Base-by-base conservation (phyloP, 2,797 vertebrate genomes). In the Gallirallus australis region DNA sequence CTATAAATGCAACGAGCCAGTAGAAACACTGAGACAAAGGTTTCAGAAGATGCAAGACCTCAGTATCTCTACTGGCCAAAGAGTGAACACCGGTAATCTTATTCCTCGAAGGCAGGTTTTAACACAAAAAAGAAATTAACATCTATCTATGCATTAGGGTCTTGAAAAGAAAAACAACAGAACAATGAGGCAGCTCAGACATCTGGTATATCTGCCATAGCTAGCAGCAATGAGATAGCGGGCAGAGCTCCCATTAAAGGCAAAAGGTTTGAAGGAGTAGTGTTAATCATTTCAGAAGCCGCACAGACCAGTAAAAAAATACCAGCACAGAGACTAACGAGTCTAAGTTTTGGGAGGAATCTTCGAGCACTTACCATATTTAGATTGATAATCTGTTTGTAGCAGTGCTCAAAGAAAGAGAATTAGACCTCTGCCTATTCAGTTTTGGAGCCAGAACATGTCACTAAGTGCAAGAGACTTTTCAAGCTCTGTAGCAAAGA, bases 391-490 rank as follows among this genome's bases (percentile, higher is more conserved):
- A 93, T 56, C 64, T 71, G 65, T 92, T 96, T 85, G 75, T n/a
- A 81, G 50, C 45, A 70, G 53, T 7, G 25, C 53, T 90, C 57
- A 33, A 80, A 93, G 73, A 80, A 89, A 89, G 65, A 96, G 92
- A 96, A 94, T 83, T 39, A 96, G 72, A 91, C 64, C 90, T 78
- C 68, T 93, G 70, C 71, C 61, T 83, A 47, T 89, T 96, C 56
- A 59, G 39, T 79, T 86, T 63, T 94, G 71, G 82, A 97, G 94
- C 47, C 79, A 89, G 37, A 85, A 95, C 65, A 86, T 83, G 96
- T 96, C 96, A 97, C 95, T 94, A 96, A 96, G 92, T 95, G 94
- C 95, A 84, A 86, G 57, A 96, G 92, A 91, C 93, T 97, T 94
- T 96, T 93, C 65, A 61, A 89, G 81, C 77, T 82, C 86, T 87